Conservation (phyloP, 2,888 invertebrate species). For the Monochamus alternatus region DNA sequence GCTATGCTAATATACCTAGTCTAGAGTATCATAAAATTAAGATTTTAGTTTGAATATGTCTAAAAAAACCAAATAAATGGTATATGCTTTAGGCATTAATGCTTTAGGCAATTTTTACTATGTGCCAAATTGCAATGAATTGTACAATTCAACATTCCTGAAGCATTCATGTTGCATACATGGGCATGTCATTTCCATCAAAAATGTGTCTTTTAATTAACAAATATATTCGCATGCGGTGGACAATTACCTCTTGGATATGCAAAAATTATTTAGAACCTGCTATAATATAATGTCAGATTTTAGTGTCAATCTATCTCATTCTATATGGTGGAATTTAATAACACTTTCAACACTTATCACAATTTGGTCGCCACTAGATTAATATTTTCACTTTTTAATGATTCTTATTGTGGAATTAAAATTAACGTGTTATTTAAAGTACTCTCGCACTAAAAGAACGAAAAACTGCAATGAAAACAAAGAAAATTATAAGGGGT, state of each 20-base stretch:
- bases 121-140: slow-evolving; percentile 69
- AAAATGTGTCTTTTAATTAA: neutral
- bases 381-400: slow-evolving; percentile 41
- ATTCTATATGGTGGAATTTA: slow-evolving; percentile 68
- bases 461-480: slow-evolving; percentile 69
- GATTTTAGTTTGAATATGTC: too few relatives aligned
- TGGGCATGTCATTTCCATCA: neutral
- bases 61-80: too few relatives aligned
- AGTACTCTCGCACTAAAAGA: slow-evolving; percentile 60
- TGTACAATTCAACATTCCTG: slow-evolving; percentile 66
- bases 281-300: slow-evolving; percentile 65
- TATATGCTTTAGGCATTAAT: neutral
- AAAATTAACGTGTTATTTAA: slow-evolving; percentile 45
- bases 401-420: slow-evolving; percentile 30
- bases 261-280: slow-evolving; percentile 63
- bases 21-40: too few relatives aligned
- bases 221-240: slow-evolving; percentile 51
- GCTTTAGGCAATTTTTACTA: slow-evolving; percentile 39
- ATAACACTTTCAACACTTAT: slow-evolving; percentile 63
- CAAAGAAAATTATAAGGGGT: slow-evolving; percentile 70
- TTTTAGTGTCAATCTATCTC: slow-evolving; percentile 68
- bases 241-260: slow-evolving; percentile 65
- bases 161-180: slow-evolving; percentile 58
- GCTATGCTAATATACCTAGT: too few relatives aligned
- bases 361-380: slow-evolving; percentile 41